Evolutionary conservation across 2,113 vertebrate genomes (phyloP).

Genomic region (Atlantisia rogersi): DNA sequence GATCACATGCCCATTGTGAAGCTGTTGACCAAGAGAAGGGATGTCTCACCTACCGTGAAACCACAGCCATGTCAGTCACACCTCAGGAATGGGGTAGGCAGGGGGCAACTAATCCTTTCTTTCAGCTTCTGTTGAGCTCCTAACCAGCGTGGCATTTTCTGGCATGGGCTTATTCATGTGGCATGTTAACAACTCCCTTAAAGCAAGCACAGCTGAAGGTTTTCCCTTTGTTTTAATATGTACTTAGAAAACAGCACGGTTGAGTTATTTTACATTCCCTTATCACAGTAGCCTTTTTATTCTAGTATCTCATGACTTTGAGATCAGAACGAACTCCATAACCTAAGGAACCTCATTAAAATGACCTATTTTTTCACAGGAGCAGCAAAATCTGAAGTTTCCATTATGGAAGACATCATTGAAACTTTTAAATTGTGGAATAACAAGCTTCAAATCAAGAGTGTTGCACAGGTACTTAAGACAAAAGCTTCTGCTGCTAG

Average conservation of each 20-base stretch:
- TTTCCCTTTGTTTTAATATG: neutral
- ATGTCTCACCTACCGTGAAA: neutral
- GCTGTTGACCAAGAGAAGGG: neutral
- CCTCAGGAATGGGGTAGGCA: neutral
- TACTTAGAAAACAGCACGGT: neutral
- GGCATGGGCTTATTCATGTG: neutral
- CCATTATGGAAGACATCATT: neutral
- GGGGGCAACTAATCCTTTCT: neutral
- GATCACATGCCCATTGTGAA: neutral
- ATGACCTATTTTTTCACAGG: neutral
- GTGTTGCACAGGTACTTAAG: neutral
- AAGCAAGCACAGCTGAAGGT: neutral
- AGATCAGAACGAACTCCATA: neutral
- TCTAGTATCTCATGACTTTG: neutral
- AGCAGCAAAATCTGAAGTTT: neutral
- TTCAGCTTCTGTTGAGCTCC: neutral
- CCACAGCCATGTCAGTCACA: neutral
- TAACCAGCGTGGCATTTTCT: neutral
- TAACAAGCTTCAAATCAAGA: neutral
- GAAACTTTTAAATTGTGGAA: neutral
- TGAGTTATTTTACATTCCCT: neutral
- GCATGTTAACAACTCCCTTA: neutral
- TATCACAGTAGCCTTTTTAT: neutral
- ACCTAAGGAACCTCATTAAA: neutral
- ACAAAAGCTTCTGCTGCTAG: fast-evolving